Evolutionary conservation across 1,140 invertebrate species (phyloP).

Genomic region (Oryzaephilus surinamensis): DNA sequence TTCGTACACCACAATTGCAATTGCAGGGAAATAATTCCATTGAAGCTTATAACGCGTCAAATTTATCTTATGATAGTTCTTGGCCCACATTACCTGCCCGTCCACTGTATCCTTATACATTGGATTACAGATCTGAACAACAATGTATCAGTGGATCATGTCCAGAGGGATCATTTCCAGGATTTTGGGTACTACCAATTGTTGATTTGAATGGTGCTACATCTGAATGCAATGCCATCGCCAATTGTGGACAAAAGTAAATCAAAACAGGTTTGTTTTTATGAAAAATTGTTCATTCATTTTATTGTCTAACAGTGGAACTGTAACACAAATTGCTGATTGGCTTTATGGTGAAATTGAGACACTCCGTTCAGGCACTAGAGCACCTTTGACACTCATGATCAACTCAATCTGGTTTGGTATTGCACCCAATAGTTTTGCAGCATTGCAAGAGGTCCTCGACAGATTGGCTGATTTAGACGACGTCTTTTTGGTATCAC

Average conservation of each 20-base stretch:
- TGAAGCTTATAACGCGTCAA: slow-evolving; percentile 39
- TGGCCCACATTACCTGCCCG: slow-evolving; percentile 42
- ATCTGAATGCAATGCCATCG: slow-evolving; percentile 48
- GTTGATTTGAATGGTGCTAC: slow-evolving; percentile 43
- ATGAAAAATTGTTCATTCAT: not conserved
- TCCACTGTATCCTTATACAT: slow-evolving; percentile 52
- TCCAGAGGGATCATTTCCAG: slow-evolving; percentile 48
- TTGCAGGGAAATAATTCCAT: slow-evolving; percentile 38
- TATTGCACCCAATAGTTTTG: slow-evolving; percentile 10
- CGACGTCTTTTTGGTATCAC: slow-evolving; percentile 23
- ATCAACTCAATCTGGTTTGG: slow-evolving; percentile 6
- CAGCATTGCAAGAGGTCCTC: slow-evolving; percentile 16
- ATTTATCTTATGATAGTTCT: slow-evolving; percentile 51
- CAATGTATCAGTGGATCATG: slow-evolving; percentile 51
- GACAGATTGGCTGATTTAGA: slow-evolving; percentile 12
- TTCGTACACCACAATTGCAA: slow-evolving; percentile 24
- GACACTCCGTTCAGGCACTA: slow-evolving; percentile 6
- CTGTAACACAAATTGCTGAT: slow-evolving; percentile 17
- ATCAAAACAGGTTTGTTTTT: slow-evolving; percentile 15
- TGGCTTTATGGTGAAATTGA: slow-evolving; percentile 22
- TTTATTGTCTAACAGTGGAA: slow-evolving; percentile 13
- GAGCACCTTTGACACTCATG: slow-evolving; percentile 12
- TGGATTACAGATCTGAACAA: slow-evolving; percentile 50
- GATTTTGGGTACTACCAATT: slow-evolving; percentile 54
- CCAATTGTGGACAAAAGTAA: slow-evolving; percentile 44